phyloP scores from a whole-genome alignment of 2,888 invertebrate genomes.

The Platycheirus rosarum region DNA sequence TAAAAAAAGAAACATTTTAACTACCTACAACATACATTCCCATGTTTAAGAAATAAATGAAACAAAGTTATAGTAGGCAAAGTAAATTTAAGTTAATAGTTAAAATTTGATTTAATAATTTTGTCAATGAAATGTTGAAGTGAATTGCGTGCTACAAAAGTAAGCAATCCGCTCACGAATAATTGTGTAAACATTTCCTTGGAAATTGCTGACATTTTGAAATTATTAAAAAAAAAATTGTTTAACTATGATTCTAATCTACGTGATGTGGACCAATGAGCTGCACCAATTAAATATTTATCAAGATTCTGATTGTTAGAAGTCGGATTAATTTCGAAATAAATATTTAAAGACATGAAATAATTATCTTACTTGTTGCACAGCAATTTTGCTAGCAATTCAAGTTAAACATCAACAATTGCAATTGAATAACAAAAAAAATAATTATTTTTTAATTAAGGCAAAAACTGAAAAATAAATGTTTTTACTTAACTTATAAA shows the following conservation, averaged over 20 bases:
- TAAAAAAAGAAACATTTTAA: background rate
- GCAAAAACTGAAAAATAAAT: too few relatives aligned
- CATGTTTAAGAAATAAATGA: conserved; percentile 15
- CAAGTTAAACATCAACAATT: too few relatives aligned
- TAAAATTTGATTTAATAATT: conserved; percentile 49
- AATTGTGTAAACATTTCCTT: conserved; percentile 45
- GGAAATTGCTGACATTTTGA: conserved; percentile 44
- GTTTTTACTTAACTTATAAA: too few relatives aligned
- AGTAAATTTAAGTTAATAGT: conserved; percentile 26
- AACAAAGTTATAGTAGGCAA: background rate
- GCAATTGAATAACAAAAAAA: too few relatives aligned
- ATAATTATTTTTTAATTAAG: too few relatives aligned
- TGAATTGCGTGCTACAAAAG: conserved; percentile 33
- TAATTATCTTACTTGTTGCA: background rate
- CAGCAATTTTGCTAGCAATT: background rate
- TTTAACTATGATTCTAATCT: conserved; percentile 1
- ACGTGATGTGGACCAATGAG: conserved; percentile 34
- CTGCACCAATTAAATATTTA: conserved; percentile 3
- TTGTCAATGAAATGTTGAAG: conserved; percentile 47
- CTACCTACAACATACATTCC: background rate
- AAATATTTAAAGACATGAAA: background rate
- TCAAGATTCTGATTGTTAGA: conserved; percentile 19
- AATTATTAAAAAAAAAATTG: conserved; percentile 6
- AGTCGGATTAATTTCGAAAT: conserved; percentile 9
- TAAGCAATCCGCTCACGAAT: conserved; percentile 25